A percentile compares a stretch with the other conserved stretches of the same genome.
phyloP scores from a whole-genome alignment of 2,113 vertebrate species.

The Platycercus adscitus region DNA sequence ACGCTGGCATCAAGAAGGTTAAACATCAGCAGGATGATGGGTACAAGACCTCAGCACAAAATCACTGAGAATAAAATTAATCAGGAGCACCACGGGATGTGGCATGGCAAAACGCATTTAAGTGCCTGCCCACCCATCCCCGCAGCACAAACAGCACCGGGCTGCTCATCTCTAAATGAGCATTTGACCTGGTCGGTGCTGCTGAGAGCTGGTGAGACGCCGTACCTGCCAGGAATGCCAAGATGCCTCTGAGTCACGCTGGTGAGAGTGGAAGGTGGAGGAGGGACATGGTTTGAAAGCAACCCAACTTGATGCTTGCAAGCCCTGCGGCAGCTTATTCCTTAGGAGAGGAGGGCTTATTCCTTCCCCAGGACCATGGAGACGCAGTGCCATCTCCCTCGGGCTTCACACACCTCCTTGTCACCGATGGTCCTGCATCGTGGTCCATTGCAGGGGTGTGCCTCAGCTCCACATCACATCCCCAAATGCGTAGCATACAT shows the following conservation, averaged over 20 bases:
- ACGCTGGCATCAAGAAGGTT: not conserved
- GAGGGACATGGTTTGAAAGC: not conserved
- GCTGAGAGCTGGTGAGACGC: not conserved
- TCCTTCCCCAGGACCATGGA: not conserved
- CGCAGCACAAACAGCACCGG: not conserved
- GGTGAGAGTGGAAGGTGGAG: not conserved
- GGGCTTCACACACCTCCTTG: not conserved
- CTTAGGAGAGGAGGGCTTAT: not conserved
- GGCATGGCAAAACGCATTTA: not conserved
- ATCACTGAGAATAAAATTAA: not conserved
- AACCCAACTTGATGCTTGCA: not conserved
- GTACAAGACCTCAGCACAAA: not conserved
- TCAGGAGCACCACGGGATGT: not conserved
- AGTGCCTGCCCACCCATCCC: not conserved
- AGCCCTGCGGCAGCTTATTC: not conserved
- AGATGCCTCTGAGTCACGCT: not conserved
- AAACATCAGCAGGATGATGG: not conserved
- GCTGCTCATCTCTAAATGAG: not conserved
- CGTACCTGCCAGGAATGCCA: not conserved
- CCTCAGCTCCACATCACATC: not conserved
- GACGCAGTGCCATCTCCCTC: not conserved
- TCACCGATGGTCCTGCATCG: not conserved
- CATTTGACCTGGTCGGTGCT: not conserved
- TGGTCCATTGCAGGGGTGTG: fast-evolving
- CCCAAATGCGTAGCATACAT: not conserved